Evolutionary conservation across 2,113 vertebrate genomes (phyloP), one percentile per base, ranked within the genome.

Genomic region (Strix uralensis): DNA sequence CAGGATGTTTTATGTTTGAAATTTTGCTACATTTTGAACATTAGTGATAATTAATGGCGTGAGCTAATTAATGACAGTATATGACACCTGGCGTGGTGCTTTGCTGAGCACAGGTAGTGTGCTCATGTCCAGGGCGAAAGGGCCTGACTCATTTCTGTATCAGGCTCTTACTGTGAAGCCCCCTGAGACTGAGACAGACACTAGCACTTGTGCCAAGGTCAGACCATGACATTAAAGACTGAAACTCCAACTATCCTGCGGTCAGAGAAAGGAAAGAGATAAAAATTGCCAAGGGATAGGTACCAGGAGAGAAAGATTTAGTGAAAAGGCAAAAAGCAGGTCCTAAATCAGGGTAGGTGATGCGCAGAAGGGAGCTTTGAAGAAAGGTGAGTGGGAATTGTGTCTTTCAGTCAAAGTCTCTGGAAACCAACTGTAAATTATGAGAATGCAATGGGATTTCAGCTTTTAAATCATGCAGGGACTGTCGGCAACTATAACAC

Each of bases 221-320:
- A 40, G 47, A 32, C 30, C 2, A 0, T 1, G 54, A 2, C 62
- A 40, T 9, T 19, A 21, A n/a, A 38, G 51, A 10, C 29, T 14
- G 80, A 4, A 63, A 27, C 13, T 36, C 62, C 72, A 42, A 14
- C 30, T 5, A 0, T 18, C 38, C 44, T 20, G 42, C 46, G n/a
- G 13, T 13, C 23, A n/a, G 82, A 40, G 74, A 61, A 51, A 30
- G 9, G 52, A 15, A 62, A 63, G 36, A 18, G 55, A 20, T 55
- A 51, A 79, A n/a, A 90, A 86, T 65, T 22, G 40, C 38, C 74
- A 30, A 72, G 27, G 32, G 17, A 13, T 16, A 13, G 16, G 47
- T 2, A 25, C 32, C 0, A 0, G 62, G 51, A 69, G 51, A 27
- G 70, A 11, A 59, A 21, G 12, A 19, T 15, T 23, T 13, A 25